These are phyloP conservation scores for Tetraodon nigroviridis DNA, from an alignment of 2,113 vertebrate genomes.

Conservation along the genomic window DNA sequence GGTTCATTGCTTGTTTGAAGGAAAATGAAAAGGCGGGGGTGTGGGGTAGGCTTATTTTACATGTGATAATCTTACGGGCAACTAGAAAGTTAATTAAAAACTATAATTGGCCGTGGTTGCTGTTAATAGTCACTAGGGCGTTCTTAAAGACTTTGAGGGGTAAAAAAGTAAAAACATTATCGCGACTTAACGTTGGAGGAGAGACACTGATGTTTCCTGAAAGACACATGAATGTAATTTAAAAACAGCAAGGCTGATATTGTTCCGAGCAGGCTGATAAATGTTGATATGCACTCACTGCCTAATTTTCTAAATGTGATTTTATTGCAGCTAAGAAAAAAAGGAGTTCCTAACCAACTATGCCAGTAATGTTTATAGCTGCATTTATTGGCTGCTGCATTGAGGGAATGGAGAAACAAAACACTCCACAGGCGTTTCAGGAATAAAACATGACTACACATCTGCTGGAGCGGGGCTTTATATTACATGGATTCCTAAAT, in stretches of 20 bases:
- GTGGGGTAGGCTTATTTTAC: conserved; percentile 73
- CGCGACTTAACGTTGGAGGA: conserved; percentile 43
- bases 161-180: conserved; percentile 67
- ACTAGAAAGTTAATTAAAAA: conserved; percentile 83
- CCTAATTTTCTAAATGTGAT: not conserved
- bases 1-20: conserved; percentile 74
- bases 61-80: conserved; percentile 77
- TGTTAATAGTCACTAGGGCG: conserved; percentile 72
- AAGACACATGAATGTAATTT: conserved; percentile 41
- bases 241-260: conserved; percentile 30
- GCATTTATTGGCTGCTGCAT: not conserved
- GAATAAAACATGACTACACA: too few species aligned
- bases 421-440: not conserved
- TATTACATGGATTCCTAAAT: too few species aligned
- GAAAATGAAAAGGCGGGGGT: conserved; percentile 65
- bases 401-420: not conserved
- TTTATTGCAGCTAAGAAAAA: too few species aligned
- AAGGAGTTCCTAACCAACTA: not conserved
- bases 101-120: conserved; percentile 79
- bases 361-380: conserved; percentile 27
- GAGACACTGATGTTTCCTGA: conserved; percentile 34
- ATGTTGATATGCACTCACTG: conserved; percentile 2
- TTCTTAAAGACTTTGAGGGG: conserved; percentile 63
- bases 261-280: conserved; percentile 17
- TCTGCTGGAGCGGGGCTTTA: too few species aligned